Base-by-base conservation (phyloP, 2,888 invertebrate genomes). In the Teleogryllus oceanicus region DNA sequence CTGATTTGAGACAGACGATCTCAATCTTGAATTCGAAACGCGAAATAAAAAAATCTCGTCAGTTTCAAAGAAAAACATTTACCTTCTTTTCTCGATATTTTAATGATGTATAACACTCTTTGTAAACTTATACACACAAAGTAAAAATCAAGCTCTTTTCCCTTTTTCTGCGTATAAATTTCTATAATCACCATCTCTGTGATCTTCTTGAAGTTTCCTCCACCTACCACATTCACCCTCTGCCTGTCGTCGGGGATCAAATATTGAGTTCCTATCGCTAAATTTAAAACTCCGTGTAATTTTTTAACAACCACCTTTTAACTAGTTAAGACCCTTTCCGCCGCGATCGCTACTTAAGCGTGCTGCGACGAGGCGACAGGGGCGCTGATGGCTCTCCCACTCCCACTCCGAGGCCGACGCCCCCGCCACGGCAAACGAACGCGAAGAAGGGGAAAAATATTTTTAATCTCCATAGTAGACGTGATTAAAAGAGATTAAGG, bases 401-500 rank as follows among this genome's bases (percentile, higher is more conserved):
- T 49, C 2, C 21, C 75, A 21, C 49, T 20, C 78, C n/a, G 20
- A n/a, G 74, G 50, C 20, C n/a, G 13, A 18, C 37, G 18, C 20
- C 78, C n/a, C 74, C 75, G 74, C 49, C 49, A 62, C 24, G 75
- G 51, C 50, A 85, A 86, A 85, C 84, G 83, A 83, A 84, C 37
- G 37, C 37, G 83, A 84, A 83, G 83, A 75, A 78, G 83, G 83
- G 84, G 84, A 82, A 83, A 84, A 82, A 81, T 84, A 84, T 86
- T 79, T 80, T 86, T 86, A 86, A 86, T 86, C 86, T 78, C 86
- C 83, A 83, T 85, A 84, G 85, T 83, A 86, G 85, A 86, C 84
- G 84, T 86, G 86, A 86, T 86, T 86, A 86, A 86, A 81, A 81
- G 81, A 77, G 81, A 80, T 81, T 80, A 81, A 79, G 76, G 78